Evolutionary conservation across 1,140 invertebrate species (phyloP).

Genomic region (Leptopilina clavipes): DNA sequence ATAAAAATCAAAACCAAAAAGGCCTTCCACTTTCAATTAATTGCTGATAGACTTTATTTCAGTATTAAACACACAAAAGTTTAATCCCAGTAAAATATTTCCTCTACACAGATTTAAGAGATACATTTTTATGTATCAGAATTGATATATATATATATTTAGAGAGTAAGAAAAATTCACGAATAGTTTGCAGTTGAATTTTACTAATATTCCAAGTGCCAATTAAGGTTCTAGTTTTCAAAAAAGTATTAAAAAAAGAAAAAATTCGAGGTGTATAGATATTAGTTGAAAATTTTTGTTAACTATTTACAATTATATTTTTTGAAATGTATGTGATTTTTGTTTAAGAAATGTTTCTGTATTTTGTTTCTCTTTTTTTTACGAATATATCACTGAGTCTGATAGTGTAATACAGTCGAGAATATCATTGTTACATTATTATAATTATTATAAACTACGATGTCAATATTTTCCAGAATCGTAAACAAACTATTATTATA

Average conservation of each 20-base stretch:
- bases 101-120: not conserved
- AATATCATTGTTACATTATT: constrained; percentile 17
- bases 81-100: not conserved
- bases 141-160: not conserved
- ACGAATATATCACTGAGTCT: not conserved
- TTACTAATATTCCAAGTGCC: constrained; percentile 30
- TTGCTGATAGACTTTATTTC: not conserved
- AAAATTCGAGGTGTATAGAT: not conserved
- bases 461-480: constrained; percentile 26
- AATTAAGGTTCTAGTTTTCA: constrained; percentile 22
- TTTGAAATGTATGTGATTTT: not conserved
- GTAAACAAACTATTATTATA: not conserved
- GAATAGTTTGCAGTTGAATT: constrained; percentile 15
- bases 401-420: constrained; percentile 14
- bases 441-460: constrained; percentile 2
- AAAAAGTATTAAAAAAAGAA: not conserved
- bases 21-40: constrained; percentile 14
- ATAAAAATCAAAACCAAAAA: constrained; percentile 19
- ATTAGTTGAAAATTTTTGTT: not conserved
- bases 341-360: not conserved
- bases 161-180: not conserved
- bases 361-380: not conserved
- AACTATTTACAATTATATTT: constrained; percentile 4
- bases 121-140: not conserved
- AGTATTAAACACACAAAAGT: not conserved